These are phyloP conservation scores for Conus betulinus DNA, from an alignment of 1,140 invertebrate species.

Conservation along the genomic window DNA sequence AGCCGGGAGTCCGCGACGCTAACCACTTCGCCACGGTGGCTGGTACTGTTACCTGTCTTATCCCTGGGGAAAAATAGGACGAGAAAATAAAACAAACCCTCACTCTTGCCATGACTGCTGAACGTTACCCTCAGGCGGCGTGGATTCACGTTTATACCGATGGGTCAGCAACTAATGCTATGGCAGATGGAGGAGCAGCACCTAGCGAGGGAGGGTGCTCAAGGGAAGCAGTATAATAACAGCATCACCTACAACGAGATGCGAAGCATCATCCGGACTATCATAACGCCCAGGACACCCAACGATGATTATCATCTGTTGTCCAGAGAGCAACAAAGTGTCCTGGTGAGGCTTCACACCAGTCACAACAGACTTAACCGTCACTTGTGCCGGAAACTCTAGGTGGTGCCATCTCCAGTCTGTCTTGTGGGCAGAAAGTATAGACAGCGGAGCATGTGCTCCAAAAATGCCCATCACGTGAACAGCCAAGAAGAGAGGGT, in stretches of 20 bases:
- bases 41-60: too few species aligned
- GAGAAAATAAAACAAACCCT: neutral
- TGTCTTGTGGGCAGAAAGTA: neutral
- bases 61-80: neutral
- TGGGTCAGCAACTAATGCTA: conserved; percentile 11
- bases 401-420: neutral
- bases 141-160: conserved; percentile 7
- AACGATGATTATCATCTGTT: neutral
- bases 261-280: neutral
- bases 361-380: neutral
- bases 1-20: too few species aligned
- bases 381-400: neutral
- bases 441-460: neutral
- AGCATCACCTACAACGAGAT: conserved; percentile 3
- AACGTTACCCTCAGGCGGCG: neutral
- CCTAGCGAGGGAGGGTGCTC: neutral
- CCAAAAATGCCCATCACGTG: neutral
- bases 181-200: neutral
- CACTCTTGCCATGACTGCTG: neutral
- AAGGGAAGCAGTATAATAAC: neutral
- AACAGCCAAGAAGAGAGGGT: neutral
- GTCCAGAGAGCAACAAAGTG: neutral
- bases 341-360: neutral
- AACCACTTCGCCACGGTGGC: too few species aligned
- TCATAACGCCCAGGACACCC: neutral